Percentiles rank a stretch among this genome's conserved stretches.
phyloP scores from a whole-genome alignment of 2,113 vertebrate species.

The Illadopsis cleaveri region DNA sequence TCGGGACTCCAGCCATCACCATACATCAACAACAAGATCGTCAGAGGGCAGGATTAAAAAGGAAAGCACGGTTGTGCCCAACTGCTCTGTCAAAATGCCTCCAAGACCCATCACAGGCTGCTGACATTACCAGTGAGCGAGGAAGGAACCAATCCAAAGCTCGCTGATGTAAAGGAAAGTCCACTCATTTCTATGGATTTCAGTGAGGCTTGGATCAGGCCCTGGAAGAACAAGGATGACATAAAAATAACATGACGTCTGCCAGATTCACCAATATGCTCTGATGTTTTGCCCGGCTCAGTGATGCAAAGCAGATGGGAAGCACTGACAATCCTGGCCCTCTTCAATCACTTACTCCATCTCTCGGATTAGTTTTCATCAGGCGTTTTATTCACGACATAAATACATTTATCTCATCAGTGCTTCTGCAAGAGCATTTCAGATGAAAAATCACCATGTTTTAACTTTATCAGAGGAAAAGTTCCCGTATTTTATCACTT shows the following conservation, averaged over 20 bases:
- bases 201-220: slow-evolving; percentile 42
- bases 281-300: slow-evolving; percentile 62
- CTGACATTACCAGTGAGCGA: neutral
- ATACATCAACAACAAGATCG: neutral
- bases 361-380: slow-evolving; percentile 43
- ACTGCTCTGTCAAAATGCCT: neutral
- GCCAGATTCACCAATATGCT: slow-evolving; percentile 66
- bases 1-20: neutral
- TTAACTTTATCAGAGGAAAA: neutral
- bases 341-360: slow-evolving; percentile 13
- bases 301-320: slow-evolving; percentile 67
- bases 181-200: slow-evolving; percentile 46
- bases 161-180: slow-evolving; percentile 54
- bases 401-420: slow-evolving; percentile 52
- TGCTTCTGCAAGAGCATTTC: neutral
- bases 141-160: slow-evolving; percentile 5
- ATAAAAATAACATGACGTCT: slow-evolving; percentile 68
- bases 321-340: slow-evolving; percentile 44
- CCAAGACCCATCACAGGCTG: neutral
- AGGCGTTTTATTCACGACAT: slow-evolving; percentile 26
- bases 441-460: neutral
- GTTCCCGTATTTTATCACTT: neutral
- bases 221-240: slow-evolving; percentile 60
- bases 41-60: neutral
- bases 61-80: neutral